phyloP scores from a whole-genome alignment of 2,113 vertebrate genomes.

The Aviceda subcristata region DNA sequence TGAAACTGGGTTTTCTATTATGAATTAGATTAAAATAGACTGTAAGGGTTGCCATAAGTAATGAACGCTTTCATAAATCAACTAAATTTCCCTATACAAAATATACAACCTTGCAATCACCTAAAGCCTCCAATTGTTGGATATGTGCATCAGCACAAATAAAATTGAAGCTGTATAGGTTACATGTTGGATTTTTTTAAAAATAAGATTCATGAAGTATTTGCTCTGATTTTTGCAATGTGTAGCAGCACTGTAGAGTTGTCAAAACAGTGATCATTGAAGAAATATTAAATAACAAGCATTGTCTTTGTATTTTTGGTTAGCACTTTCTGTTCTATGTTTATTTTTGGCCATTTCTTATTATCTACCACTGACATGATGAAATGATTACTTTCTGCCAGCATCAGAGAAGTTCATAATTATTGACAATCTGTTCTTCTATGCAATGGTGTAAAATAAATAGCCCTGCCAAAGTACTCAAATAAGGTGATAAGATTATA shows the following conservation, averaged over 20 bases:
- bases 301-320: background rate
- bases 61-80: background rate
- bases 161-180: background rate
- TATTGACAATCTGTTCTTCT: background rate
- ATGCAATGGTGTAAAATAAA: background rate
- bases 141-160: fast-evolving
- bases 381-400: background rate
- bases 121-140: background rate
- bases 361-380: background rate
- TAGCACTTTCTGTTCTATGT: background rate
- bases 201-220: background rate
- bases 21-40: background rate
- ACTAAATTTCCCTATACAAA: background rate
- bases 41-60: background rate
- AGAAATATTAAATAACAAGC: background rate
- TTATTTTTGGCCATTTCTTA: background rate
- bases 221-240: background rate
- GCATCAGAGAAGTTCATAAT: background rate
- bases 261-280: background rate
- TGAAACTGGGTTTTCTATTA: background rate
- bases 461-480: background rate
- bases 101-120: background rate
- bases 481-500: background rate
- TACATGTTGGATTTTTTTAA: background rate
- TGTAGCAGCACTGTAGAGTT: background rate